phyloP scores from a whole-genome alignment of 2,888 invertebrate species.

The Oscheius sp. region DNA sequence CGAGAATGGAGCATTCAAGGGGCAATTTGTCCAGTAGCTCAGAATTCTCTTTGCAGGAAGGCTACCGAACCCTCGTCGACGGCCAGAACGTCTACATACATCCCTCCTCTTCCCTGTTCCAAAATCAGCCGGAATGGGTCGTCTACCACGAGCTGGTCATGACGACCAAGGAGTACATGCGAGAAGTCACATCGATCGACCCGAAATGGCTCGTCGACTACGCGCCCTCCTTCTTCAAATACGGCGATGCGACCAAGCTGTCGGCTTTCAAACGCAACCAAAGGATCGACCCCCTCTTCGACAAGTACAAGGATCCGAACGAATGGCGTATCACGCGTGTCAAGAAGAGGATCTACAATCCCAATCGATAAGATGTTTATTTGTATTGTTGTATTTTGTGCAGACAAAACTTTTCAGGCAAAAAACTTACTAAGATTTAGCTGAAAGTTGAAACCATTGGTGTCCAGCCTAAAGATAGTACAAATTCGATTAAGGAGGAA shows the following conservation, averaged over 20 bases:
- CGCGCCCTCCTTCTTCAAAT: conserved; percentile 98
- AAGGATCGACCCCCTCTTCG: conserved; percentile 94
- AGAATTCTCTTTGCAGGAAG: conserved; percentile 77
- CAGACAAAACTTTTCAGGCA: too few species aligned
- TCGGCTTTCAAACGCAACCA: conserved; percentile 99
- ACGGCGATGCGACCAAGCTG: conserved; percentile 96
- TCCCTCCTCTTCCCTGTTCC: conserved; percentile 96
- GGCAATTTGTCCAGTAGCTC: too few species aligned
- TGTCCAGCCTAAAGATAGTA: too few species aligned
- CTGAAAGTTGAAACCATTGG: too few species aligned
- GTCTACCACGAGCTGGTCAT: conserved; percentile 98
- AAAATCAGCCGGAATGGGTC: conserved; percentile 98
- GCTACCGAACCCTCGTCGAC: conserved; percentile 94
- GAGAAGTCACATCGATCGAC: conserved; percentile 91
- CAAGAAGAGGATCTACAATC: conserved; percentile 74
- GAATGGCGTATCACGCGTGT: conserved; percentile 93
- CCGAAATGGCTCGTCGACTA: conserved; percentile 99
- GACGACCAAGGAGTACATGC: conserved; percentile 99
- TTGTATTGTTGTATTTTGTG: too few species aligned
- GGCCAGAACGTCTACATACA: conserved; percentile 96
- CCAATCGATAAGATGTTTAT: conserved; percentile 65
- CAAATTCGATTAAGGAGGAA: too few species aligned
- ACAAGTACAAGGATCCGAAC: conserved; percentile 97
- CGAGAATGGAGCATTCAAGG: too few species aligned
- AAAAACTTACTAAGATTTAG: too few species aligned